phyloP scores from a whole-genome alignment of 2,797 vertebrate genomes.

The Dendrocincla fuliginosa region DNA sequence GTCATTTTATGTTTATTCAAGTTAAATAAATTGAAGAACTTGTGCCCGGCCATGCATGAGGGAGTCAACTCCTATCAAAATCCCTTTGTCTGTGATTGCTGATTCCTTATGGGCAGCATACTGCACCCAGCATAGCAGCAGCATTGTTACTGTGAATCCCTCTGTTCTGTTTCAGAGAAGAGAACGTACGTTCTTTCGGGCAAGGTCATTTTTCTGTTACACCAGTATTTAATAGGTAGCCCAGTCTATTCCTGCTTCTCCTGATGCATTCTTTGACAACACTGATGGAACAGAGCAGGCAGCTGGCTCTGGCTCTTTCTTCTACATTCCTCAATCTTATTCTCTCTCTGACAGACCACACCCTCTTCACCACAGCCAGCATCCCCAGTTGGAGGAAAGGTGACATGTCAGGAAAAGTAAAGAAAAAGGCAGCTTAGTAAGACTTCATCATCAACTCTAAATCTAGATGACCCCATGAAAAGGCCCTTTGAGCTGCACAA shows the following conservation, averaged over 20 bases:
- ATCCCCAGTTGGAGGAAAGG: not conserved
- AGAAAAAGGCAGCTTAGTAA: not conserved
- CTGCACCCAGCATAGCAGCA: not conserved
- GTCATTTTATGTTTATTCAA: constrained; percentile 62
- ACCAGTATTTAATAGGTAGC: not conserved
- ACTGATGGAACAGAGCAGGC: not conserved
- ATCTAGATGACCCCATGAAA: not conserved
- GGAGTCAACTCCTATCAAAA: not conserved
- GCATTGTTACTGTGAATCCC: not conserved
- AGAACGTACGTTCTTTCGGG: not conserved
- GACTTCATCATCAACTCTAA: not conserved
- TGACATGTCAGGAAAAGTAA: not conserved
- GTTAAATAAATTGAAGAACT: constrained; percentile 59
- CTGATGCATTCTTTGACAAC: not conserved
- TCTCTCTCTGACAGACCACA: not conserved
- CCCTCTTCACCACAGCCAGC: not conserved
- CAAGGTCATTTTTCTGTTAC: not conserved
- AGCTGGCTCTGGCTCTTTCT: not conserved
- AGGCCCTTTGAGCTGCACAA: not conserved
- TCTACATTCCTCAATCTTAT: not conserved
- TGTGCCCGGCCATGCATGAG: not conserved
- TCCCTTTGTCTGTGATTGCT: not conserved
- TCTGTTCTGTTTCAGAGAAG: not conserved
- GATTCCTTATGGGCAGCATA: not conserved
- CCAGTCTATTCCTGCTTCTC: not conserved